A percentile compares a stretch with the other conserved stretches of the same genome.
Evolutionary conservation across 2,797 vertebrate species (phyloP).

Genomic region (Ciconia nigra): DNA sequence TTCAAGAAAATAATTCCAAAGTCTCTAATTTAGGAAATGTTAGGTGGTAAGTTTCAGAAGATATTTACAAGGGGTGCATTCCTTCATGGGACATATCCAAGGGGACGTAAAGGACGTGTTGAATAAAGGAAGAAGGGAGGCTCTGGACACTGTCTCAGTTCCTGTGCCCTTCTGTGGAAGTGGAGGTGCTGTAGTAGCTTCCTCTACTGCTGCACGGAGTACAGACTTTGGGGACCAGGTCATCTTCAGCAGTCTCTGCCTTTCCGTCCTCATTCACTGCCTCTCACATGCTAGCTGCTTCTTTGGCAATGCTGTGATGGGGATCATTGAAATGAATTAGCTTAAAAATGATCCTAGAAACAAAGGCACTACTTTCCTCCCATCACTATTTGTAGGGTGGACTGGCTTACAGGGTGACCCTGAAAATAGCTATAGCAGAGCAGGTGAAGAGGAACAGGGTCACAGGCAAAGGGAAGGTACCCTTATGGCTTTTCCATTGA

Average conservation of each 20-base stretch:
- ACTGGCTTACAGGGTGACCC: not conserved
- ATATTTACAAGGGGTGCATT: not conserved
- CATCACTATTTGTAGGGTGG: not conserved
- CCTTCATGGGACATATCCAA: not conserved
- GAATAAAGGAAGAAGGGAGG: not conserved
- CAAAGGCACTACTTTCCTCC: not conserved
- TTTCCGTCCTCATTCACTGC: not conserved
- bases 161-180: not conserved
- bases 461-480: not conserved
- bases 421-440: not conserved
- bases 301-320: not conserved
- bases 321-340: not conserved
- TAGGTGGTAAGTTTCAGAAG: not conserved
- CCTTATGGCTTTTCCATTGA: not conserved
- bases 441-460: not conserved
- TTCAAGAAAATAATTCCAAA: not conserved
- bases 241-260: not conserved
- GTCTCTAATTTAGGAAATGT: not conserved
- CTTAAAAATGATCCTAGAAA: not conserved
- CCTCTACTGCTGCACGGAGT: not conserved
- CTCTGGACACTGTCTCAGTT: not conserved
- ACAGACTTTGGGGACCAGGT: not conserved
- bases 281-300: not conserved
- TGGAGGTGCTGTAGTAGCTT: not conserved
- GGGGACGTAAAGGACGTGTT: accelerated